phyloP scores from a whole-genome alignment of 2,797 vertebrate species.

The Schizopygopsis pylzovi region DNA sequence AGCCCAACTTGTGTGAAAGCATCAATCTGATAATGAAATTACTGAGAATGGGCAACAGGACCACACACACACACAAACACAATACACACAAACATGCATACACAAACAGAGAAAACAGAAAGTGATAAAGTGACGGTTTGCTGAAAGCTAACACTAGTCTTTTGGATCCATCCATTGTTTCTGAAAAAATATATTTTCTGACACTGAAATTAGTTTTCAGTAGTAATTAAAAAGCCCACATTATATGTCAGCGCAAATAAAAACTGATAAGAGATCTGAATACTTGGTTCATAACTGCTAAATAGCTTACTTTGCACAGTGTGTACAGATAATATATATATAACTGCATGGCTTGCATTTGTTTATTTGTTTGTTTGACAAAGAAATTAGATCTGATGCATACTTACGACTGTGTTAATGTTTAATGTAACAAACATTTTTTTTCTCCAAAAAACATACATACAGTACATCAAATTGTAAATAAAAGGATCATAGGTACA shows the following conservation, averaged over 20 bases:
- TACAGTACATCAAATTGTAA: no score
- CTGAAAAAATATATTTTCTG: slow-evolving; percentile 18
- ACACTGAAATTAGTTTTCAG: neutral
- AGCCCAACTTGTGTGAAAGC: slow-evolving; percentile 55
- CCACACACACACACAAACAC: slow-evolving; percentile 22
- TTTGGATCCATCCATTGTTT: neutral
- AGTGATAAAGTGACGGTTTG: neutral
- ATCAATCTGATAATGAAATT: slow-evolving; percentile 54
- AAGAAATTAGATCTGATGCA: no score
- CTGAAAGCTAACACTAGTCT: neutral
- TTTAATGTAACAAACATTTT: no score
- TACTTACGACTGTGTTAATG: no score
- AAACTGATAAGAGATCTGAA: neutral
- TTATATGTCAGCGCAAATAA: neutral
- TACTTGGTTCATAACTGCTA: neutral
- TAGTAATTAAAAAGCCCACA: neutral
- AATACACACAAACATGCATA: neutral
- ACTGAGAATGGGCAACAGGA: slow-evolving; percentile 27
- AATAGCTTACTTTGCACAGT: neutral
- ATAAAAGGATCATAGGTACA: neutral
- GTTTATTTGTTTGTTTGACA: no score
- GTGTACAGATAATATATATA: neutral
- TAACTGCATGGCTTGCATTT: no score
- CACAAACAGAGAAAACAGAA: neutral
- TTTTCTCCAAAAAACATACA: no score